Evolutionary conservation across 1,140 invertebrate genomes (phyloP).

Genomic region (Solenopsis invicta): DNA sequence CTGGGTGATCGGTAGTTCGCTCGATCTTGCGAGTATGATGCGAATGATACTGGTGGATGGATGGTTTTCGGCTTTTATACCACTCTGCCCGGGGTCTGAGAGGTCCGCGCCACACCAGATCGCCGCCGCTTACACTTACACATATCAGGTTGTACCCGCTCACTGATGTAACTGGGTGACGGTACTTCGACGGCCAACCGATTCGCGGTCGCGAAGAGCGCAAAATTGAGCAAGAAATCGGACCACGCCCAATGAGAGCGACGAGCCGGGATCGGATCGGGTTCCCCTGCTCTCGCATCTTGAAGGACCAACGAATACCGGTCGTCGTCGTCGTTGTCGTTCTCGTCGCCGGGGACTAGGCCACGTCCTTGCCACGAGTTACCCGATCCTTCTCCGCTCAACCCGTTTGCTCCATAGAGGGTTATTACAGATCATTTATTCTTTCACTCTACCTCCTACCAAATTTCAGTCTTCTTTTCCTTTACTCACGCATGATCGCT

Average conservation of each 20-base stretch:
- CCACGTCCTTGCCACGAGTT: constrained; percentile 74
- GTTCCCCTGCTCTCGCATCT: constrained; percentile 29
- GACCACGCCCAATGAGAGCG: constrained; percentile 74
- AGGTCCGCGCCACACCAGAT: constrained; percentile 7
- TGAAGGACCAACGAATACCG: constrained; percentile 38
- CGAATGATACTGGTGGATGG: constrained; percentile 72
- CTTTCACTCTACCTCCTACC: not conserved
- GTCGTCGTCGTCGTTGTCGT: constrained; percentile 29
- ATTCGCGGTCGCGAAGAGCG: constrained; percentile 68
- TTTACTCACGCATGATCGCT: not conserved
- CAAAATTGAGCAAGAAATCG: constrained; percentile 77
- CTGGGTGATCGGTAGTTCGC: constrained; percentile 66
- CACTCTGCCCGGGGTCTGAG: constrained; percentile 22
- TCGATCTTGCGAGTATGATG: constrained; percentile 72
- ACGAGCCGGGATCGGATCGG: constrained; percentile 44
- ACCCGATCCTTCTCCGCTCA: constrained; percentile 59
- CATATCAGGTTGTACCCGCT: not conserved
- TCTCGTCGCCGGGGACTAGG: constrained; percentile 63
- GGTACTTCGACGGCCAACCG: constrained; percentile 73
- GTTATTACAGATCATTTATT: constrained; percentile 1
- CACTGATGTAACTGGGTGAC: constrained; percentile 76
- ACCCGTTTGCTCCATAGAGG: not conserved
- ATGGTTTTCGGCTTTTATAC: constrained; percentile 77
- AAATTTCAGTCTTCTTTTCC: not conserved
- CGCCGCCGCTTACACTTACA: constrained; percentile 23